Base-by-base conservation (phyloP, 2,797 vertebrate species). In the Phataginus tetradactyla region DNA sequence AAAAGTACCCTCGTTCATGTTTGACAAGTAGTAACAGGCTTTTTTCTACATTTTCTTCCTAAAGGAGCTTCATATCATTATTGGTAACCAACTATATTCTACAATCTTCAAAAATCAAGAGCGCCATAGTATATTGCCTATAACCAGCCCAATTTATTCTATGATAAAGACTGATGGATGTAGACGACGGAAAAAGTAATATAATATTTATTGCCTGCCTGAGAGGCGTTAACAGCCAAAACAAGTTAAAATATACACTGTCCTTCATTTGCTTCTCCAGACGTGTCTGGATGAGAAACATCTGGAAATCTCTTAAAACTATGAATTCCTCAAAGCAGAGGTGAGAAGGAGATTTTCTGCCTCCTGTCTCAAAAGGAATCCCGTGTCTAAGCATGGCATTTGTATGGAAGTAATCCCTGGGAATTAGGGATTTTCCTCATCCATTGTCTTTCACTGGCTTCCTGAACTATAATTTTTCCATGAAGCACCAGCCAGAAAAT, bases 281-380 rank as follows among this genome's bases (percentile, higher is more conserved):
- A 80, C 77, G 86, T 29, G 68, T 95, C 79, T 91, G 71, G 78
- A 91, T 94, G 59, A 94, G 89, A 95, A 97, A 95, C 92, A 97
- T 94, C 95, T 96, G 92, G 95, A 96, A 92, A 91, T 89, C 32
- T 91, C 69, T 61, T 69, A 77, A 86, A 96, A 90, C 57, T 63
- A 86, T 25, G 55, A 96, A 92, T 94, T 96, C 53, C n/a, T 91
- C 45, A 69, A 88, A 71, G 77, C 2, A 53, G 29, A 37, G 23
- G 10, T 2, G 4, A 3, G 71, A n/a, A 18, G 20, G 23, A 63
- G 45, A 34, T 61, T 80, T 57, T 88, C 69, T 74, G 29, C 49
- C 29, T 75, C 15, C 64, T 90, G 25, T 74, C 37, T 90, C 61
- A 39, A 94, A 80, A 80, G 25, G 55, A 93, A 37, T 1, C n/a